Base-by-base conservation (phyloP, 2,888 invertebrate genomes). In the Melanargia galathea region DNA sequence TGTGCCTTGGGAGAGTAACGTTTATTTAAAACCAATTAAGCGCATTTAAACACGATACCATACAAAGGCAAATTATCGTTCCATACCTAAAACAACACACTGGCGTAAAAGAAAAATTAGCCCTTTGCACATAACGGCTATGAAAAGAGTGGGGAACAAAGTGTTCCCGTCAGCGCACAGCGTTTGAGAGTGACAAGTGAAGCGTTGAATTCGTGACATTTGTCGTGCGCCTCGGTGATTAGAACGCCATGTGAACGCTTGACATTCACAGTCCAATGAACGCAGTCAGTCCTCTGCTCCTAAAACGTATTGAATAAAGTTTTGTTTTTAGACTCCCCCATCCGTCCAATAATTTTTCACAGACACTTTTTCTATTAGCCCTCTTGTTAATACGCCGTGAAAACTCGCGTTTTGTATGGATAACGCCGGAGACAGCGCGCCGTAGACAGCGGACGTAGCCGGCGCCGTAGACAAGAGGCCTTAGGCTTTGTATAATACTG, bases 151-250 rank as follows among this genome's bases (percentile, higher is more conserved):
- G 40, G 24, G 5, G 24, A 26, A 26, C 6, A 30, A 55, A 55
- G 40, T 55, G 40, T 38, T 1, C 38, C 38, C 38, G 24, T 30
- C 45, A 10, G 24, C n/a, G 2, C 63, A 8, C 22, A 11, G 20
- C 20, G 60, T 70, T 67, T 61, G 60, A 65, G 59, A 60, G 46
- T 66, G 66, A 57, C 69, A 60, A 64, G 60, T 59, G 64, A 62
- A 51, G 64, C 70, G 64, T 54, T 40, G 43, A 55, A 60, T 65
- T 64, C 63, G 51, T 64, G 68, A 65, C 43, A 56, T 56, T 56
- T 56, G 43, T 16, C 45, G 20, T 13, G 45, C 18, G 45, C 30
- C 51, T 33, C 60, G 58, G 48, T 18, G 45, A 58, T 58, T 58
- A 46, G 52, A 57, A 60, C 58, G 6, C 26, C 16, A 43, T 16